phyloP scores from a whole-genome alignment of 2,797 vertebrate species.

The Odontamblyopus rebecca region DNA sequence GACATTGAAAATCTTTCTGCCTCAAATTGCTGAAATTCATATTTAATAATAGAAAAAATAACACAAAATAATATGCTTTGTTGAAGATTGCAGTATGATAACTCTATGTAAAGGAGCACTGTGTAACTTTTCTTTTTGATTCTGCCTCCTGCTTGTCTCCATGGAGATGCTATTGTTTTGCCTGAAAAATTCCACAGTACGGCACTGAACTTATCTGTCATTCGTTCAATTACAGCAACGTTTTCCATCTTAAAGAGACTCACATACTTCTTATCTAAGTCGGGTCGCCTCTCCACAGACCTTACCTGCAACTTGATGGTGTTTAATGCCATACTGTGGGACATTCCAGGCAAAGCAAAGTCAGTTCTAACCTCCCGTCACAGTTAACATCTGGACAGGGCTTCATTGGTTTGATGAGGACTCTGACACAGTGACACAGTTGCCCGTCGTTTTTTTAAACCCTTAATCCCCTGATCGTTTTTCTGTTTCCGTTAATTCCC shows the following conservation, averaged over 20 bases:
- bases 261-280: too few relatives aligned
- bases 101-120: neutral
- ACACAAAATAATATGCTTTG: too few relatives aligned
- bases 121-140: too few relatives aligned
- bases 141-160: too few relatives aligned
- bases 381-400: slow-evolving; percentile 1
- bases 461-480: slow-evolving; percentile 6
- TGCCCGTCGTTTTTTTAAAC: neutral
- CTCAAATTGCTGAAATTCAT: too few relatives aligned
- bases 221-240: too few relatives aligned
- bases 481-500: slow-evolving; percentile 8
- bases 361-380: slow-evolving; percentile 11
- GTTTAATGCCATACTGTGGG: neutral
- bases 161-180: neutral
- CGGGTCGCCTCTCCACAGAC: neutral
- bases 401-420: slow-evolving; percentile 1
- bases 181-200: neutral
- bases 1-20: too few relatives aligned
- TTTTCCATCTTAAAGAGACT: too few relatives aligned
- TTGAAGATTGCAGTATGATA: neutral
- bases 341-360: slow-evolving; percentile 5
- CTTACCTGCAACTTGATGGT: too few relatives aligned
- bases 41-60: too few relatives aligned
- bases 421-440: slow-evolving; percentile 10
- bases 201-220: too few relatives aligned